Percentiles rank a stretch among this genome's conserved stretches.
Conservation (phyloP, 2,113 vertebrate genomes). For the Clinocottus analis region DNA sequence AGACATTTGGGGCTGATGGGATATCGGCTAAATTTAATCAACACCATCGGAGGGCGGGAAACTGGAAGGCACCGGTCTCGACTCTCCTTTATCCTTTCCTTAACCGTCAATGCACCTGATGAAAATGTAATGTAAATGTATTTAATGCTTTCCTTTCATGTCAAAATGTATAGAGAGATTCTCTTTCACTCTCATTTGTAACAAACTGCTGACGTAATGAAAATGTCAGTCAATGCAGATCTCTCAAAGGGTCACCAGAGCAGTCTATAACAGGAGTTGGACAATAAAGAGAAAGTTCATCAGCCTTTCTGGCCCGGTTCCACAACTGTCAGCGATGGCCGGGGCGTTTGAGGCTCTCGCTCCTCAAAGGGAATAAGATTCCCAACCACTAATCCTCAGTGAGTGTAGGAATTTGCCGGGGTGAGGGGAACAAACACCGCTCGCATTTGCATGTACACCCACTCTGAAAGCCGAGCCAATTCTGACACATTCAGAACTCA, state of each 20-base stretch:
- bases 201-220: conserved; percentile 25
- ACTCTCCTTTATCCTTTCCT: neutral
- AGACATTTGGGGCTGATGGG: neutral
- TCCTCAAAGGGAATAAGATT: conserved; percentile 71
- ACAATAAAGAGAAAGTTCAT: conserved; percentile 59
- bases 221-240: conserved; percentile 19
- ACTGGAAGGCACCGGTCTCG: neutral
- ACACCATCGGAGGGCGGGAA: neutral
- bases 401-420: conserved; percentile 74
- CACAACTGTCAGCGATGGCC: conserved; percentile 54
- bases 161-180: neutral
- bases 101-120: neutral
- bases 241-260: conserved; percentile 5
- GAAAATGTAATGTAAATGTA: neutral
- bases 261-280: conserved; percentile 49
- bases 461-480: conserved; percentile 78
- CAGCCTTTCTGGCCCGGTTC: conserved; percentile 45
- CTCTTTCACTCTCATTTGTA: neutral
- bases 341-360: conserved; percentile 58
- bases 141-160: neutral
- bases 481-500: conserved; percentile 79
- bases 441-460: conserved; percentile 75
- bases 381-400: conserved; percentile 77
- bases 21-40: neutral
- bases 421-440: conserved; percentile 75